Percentiles rank a stretch among this genome's conserved stretches.
phyloP scores from a whole-genome alignment of 2,797 vertebrate species.

The Gephyroberyx darwinii region DNA sequence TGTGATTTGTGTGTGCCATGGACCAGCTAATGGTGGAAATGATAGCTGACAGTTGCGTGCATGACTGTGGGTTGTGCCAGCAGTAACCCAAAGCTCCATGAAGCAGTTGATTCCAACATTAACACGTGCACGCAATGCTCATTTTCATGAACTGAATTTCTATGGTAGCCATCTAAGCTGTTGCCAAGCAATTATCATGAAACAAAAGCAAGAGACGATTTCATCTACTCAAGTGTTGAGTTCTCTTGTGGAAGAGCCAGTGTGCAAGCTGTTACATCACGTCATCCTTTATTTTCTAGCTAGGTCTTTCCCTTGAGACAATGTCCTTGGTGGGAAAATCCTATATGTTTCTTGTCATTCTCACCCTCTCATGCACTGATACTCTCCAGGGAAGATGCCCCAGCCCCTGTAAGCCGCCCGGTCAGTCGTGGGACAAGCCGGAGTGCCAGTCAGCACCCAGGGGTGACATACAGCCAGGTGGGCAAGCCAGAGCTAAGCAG shows the following conservation, averaged over 20 bases:
- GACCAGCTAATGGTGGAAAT: no score
- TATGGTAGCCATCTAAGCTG: neutral
- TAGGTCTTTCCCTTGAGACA: neutral
- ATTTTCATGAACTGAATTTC: no score
- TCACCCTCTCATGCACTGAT: slow-evolving; percentile 10
- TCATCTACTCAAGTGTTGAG: no score
- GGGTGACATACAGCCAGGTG: slow-evolving; percentile 60
- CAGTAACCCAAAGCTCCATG: no score
- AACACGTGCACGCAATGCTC: no score
- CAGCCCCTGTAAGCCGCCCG: slow-evolving; percentile 78
- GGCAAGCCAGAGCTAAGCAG: slow-evolving; percentile 12
- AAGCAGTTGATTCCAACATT: no score
- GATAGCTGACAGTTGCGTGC: no score
- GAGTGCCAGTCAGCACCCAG: slow-evolving; percentile 66
- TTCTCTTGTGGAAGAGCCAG: no score
- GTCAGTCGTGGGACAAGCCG: slow-evolving; percentile 72
- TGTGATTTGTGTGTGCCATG: no score
- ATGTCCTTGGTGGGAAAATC: neutral
- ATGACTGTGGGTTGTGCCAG: no score
- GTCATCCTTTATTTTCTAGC: neutral
- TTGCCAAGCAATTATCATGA: neutral
- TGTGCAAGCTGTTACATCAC: neutral
- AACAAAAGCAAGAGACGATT: neutral
- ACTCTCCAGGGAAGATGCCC: slow-evolving; percentile 77
- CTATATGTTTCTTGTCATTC: neutral